Percentiles rank a stretch among this genome's conserved stretches.
Conservation (phyloP, 2,797 vertebrate genomes). For the Cryptoprocta ferox region DNA sequence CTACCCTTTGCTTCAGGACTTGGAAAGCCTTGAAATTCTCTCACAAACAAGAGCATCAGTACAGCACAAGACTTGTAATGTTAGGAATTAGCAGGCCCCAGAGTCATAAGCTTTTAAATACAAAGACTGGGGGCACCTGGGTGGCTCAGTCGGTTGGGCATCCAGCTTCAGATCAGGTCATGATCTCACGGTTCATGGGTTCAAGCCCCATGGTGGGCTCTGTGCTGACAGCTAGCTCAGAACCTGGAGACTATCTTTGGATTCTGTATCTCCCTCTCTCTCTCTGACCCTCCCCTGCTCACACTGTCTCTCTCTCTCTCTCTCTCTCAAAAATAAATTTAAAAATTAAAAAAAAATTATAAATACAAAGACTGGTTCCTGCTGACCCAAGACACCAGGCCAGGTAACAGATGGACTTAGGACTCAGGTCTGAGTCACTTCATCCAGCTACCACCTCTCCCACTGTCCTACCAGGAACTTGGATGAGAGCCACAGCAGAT, state of each 20-base stretch:
- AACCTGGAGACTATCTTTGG: no score
- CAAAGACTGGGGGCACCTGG: no score
- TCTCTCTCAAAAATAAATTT: no score
- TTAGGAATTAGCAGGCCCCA: background rate
- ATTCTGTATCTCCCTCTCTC: no score
- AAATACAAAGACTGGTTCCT: background rate
- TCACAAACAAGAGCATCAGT: background rate
- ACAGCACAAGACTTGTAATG: background rate
- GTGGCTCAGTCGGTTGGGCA: no score
- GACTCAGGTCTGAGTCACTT: background rate
- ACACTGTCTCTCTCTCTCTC: no score
- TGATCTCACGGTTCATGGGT: no score
- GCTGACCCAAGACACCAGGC: background rate
- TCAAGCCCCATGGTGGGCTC: no score
- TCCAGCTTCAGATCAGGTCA: no score
- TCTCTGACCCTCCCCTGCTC: no score
- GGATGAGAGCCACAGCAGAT: background rate
- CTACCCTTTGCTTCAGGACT: background rate
- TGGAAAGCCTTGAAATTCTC: background rate
- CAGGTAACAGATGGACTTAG: background rate
- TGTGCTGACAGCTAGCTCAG: no score
- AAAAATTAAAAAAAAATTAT: no score
- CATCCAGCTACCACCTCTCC: background rate
- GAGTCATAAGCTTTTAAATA: background rate
- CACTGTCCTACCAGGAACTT: background rate